These are phyloP conservation scores for Brachyptera risi DNA, from an alignment of 2,888 invertebrate genomes.

Conservation along the genomic window DNA sequence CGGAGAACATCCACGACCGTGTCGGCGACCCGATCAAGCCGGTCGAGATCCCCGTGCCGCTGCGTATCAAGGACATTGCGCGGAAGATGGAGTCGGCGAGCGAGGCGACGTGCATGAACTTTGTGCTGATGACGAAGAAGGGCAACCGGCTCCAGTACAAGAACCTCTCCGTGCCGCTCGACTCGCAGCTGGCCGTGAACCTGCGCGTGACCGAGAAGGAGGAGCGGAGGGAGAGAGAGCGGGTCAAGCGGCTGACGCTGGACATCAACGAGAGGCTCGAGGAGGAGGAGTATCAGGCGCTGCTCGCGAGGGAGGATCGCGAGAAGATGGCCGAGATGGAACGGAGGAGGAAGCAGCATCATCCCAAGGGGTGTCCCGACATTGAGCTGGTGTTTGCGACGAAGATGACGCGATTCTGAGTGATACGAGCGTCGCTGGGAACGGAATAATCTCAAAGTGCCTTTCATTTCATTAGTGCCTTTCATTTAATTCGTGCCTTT, in stretches of 20 bases:
- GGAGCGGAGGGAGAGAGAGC: slow-evolving; percentile 51
- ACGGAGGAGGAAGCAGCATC: too few species aligned
- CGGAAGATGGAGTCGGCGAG: slow-evolving; percentile 66
- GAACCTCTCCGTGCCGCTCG: slow-evolving; percentile 81
- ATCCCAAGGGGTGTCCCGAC: too few species aligned
- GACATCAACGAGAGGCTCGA: slow-evolving; percentile 93
- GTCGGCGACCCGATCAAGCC: slow-evolving; percentile 77
- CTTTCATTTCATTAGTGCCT: too few species aligned
- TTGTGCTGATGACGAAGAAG: slow-evolving; percentile 89
- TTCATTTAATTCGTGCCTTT: too few species aligned
- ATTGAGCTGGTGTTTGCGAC: too few species aligned
- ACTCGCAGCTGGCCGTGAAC: slow-evolving; percentile 83
- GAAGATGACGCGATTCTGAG: too few species aligned
- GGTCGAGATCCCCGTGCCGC: slow-evolving; percentile 87
- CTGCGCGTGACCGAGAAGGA: slow-evolving; percentile 72
- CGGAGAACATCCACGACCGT: slow-evolving; percentile 84
- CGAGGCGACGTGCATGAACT: slow-evolving; percentile 71
- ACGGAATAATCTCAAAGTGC: too few species aligned
- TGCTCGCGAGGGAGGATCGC: neutral
- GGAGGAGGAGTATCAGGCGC: slow-evolving; percentile 66
- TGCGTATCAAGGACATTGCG: slow-evolving; percentile 66
- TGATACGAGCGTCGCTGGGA: too few species aligned
- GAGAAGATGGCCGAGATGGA: too few species aligned
- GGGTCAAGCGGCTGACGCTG: slow-evolving; percentile 69
- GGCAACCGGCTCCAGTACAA: slow-evolving; percentile 92